Base-by-base conservation (phyloP, 2,888 invertebrate genomes). In the Flabesymbios commensalis region DNA sequence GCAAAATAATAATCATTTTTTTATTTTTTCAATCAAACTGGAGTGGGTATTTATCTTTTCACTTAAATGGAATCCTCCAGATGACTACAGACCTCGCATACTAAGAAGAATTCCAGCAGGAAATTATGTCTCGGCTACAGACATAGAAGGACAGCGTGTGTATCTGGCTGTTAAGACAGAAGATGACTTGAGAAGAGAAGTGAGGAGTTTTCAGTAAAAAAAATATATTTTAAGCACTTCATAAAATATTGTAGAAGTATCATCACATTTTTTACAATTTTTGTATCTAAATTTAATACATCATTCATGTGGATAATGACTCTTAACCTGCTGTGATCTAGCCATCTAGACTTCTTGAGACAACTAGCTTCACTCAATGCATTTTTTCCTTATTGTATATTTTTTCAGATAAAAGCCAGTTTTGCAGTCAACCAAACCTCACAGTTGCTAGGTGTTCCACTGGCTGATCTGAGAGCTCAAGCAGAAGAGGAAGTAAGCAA, bases 91-190 rank as follows among this genome's bases (percentile, higher is more conserved):
- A 24, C 66, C 59, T 14, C 64, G 77, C 47, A 75, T 79, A 22
- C 67, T 70, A 29, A 70, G 63, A 17, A 63, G 72, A 45, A 75
- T 78, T 10, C 78, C 79, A 1, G 61, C 66, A n/a, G 68, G 70
- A 29, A 72, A 73, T 31, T 79, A 74, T 60, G 69, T 79, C n/a
- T 68, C 72, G 19, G 74, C 74, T 2, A 76, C 77, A 17, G 71
- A 72, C 32, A 65, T 63, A 29, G 75, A 76, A 19, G 79, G 80
- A 3, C 67, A 65, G 41, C 65, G 77, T 42, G 74, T 74, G 3
- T 79, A 78, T 59, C 69, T 80, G 72, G 68, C 61, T 29, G 48
- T 78, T 7, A 73, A 72, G 56, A 72, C 73, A 62, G 73, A 75
- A 36, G 48, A 63, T 3, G 67, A 70, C 5, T 59, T 75, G 47